Evolutionary conservation across 2,797 vertebrate genomes (phyloP), one percentile per base, ranked within the genome.

Genomic region (Mycteria americana): DNA sequence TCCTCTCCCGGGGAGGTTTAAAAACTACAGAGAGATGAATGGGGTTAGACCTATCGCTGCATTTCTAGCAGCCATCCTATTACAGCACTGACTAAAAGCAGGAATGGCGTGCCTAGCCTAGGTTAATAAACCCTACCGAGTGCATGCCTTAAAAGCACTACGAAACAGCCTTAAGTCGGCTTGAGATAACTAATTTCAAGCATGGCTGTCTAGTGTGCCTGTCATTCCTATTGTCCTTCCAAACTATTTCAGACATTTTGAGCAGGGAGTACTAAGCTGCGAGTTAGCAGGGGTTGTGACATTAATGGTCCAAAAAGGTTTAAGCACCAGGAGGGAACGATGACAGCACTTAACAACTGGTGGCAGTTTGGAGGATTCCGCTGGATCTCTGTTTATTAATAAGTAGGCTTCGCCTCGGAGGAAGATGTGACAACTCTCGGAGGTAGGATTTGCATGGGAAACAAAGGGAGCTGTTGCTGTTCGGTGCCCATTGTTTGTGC

Each of bases 241-340:
- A 97, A 98, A 98, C 98, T 98, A 98, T 98, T 97, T 97, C 98
- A 98, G 98, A 97, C 98, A 98, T 98, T 97, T 98, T 98, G 98
- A 98, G 97, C 98, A 45, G 90, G 89, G 96, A 96, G 97, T 89
- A 70, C 96, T 91, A 94, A 96, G 96, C 95, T 94, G 96, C 98
- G 98, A 98, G 97, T 98, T 98, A 98, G 97, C 94, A 80, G 91
- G 91, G 96, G 95, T 93, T 97, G 97, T 98, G 98, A 94, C 97
- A 97, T 90, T 97, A 97, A 97, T 93, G 98, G 95, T 97, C 95
- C 94, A 87, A 95, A 95, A 97, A 96, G 97, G 97, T 97, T 98
- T 93, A 78, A 96, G 94, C 97, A 80, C 94, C 95, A 72, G 92
- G 92, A 97, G 96, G 97, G 96, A 95, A 97, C 72, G 96, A 97